These are phyloP conservation scores for Meteorus cinctellus DNA, from an alignment of 2,888 invertebrate species.

Conservation along the genomic window DNA sequence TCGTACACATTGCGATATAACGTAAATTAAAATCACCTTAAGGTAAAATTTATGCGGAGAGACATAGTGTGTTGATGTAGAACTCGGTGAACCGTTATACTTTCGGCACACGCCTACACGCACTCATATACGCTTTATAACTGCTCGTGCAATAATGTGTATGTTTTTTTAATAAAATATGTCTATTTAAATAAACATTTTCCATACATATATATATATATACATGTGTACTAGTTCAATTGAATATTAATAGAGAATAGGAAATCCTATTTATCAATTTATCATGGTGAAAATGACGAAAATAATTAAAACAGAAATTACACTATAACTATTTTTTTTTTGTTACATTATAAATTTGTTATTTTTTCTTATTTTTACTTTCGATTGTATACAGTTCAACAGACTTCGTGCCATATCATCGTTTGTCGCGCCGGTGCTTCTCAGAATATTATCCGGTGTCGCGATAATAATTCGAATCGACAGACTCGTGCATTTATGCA, in stretches of 20 bases:
- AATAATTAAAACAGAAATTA: too few species aligned
- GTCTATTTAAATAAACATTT: not conserved
- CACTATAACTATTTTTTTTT: not conserved
- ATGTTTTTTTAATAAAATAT: not conserved
- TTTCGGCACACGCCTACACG: conserved; percentile 20
- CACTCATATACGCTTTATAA: conserved; percentile 5
- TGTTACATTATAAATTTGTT: not conserved
- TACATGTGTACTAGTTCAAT: not conserved
- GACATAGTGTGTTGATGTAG: conserved; percentile 12
- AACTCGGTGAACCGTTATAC: conserved; percentile 17
- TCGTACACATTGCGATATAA: conserved; percentile 17
- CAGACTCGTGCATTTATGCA: not conserved
- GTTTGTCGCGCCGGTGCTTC: not conserved
- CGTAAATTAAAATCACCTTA: conserved; percentile 17
- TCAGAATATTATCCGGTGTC: not conserved
- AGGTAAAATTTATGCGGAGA: conserved; percentile 14
- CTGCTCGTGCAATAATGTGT: not conserved
- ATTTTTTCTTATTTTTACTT: not conserved
- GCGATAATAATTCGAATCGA: conserved; percentile 9
- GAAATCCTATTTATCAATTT: too few species aligned
- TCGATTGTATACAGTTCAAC: not conserved
- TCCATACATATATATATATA: too few species aligned
- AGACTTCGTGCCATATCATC: conserved; percentile 10
- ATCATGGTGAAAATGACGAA: too few species aligned
- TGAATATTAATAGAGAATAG: not conserved